A percentile compares a stretch with the other conserved stretches of the same genome.
These are phyloP conservation scores for Distichodus sexfasciatus DNA, from an alignment of 2,797 vertebrate species.

Conservation along the genomic window DNA sequence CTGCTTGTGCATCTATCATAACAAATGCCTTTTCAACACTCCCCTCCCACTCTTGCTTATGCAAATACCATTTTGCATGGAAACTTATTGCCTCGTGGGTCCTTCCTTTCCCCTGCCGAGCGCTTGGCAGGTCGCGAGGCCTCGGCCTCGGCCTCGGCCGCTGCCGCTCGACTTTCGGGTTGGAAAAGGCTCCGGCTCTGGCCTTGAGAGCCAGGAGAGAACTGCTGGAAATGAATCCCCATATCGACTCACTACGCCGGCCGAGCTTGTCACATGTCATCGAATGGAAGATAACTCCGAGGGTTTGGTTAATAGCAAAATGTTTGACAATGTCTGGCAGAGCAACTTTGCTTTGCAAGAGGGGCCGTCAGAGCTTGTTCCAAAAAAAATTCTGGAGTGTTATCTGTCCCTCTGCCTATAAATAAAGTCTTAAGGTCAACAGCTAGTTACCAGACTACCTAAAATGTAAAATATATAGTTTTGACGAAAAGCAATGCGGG, in stretches of 20 bases:
- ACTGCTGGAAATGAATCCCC: slow-evolving; percentile 33
- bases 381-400: too few relatives aligned
- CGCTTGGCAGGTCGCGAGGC: slow-evolving; percentile 32
- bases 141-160: too few relatives aligned
- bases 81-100: slow-evolving; percentile 42
- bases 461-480: neutral
- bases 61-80: slow-evolving; percentile 59
- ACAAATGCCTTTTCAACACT: slow-evolving; percentile 52
- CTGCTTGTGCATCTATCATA: slow-evolving; percentile 49
- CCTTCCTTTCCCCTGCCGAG: slow-evolving; percentile 46
- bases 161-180: slow-evolving; percentile 9
- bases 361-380: too few relatives aligned
- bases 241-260: slow-evolving; percentile 3
- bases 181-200: slow-evolving; percentile 14
- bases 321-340: neutral
- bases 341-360: neutral
- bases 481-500: too few relatives aligned
- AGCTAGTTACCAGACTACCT: neutral
- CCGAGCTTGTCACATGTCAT: slow-evolving; percentile 12
- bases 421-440: too few relatives aligned
- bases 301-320: too few relatives aligned
- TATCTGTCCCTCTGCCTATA: too few relatives aligned
- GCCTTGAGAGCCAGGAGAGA: slow-evolving; percentile 9
- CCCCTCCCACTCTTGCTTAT: slow-evolving; percentile 44
- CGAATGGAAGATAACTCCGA: too few relatives aligned